These are phyloP conservation scores for Penaeus monodon DNA, from an alignment of 2,888 invertebrate genomes.

Conservation along the genomic window DNA sequence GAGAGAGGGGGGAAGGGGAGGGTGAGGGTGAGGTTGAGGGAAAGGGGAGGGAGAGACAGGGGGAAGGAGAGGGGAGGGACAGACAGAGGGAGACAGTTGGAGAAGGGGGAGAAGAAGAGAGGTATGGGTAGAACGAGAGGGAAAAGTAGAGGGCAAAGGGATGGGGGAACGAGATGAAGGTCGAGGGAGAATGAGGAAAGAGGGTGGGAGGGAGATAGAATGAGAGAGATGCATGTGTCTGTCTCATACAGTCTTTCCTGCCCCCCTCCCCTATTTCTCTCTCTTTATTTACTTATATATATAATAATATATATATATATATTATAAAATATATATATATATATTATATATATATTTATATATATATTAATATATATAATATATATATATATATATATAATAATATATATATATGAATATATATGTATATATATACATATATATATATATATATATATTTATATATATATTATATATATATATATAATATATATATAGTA, in stretches of 20 bases:
- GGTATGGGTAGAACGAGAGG: no score
- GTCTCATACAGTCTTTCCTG: no score
- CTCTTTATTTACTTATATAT: no score
- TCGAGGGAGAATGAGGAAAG: constrained; percentile 1
- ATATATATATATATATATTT: background rate
- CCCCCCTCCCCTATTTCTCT: no score
- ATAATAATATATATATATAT: background rate
- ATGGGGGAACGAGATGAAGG: no score
- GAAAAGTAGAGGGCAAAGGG: no score
- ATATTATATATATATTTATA: background rate
- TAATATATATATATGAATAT: background rate
- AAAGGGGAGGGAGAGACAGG: background rate
- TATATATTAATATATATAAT: background rate
- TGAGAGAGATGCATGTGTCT: no score
- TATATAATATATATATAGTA: no score
- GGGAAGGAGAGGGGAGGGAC: background rate
- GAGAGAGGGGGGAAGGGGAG: constrained; percentile 14
- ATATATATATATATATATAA: no score
- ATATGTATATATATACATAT: background rate
- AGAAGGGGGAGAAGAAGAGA: constrained; percentile 8
- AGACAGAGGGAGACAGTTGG: no score
- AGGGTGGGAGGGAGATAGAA: no score
- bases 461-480: background rate
- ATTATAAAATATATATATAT: background rate
- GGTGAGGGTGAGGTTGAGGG: background rate